These are phyloP conservation scores for Stenichneumon culpator DNA, from an alignment of 2,888 invertebrate genomes.

Conservation along the genomic window DNA sequence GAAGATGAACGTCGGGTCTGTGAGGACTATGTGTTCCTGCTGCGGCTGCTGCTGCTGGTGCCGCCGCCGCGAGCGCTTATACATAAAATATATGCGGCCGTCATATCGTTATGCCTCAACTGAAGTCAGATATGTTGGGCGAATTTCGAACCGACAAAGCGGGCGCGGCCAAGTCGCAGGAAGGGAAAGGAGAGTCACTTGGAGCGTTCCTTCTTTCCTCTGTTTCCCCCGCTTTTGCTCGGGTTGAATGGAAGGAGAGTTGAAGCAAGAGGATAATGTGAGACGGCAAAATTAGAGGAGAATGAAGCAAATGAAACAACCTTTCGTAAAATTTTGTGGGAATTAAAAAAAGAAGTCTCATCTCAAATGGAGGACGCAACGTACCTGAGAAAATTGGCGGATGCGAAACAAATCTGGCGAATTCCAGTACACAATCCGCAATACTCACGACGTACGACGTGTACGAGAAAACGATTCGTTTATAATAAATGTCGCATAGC, in stretches of 20 bases:
- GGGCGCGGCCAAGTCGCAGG: slow-evolving; percentile 58
- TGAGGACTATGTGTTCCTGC: slow-evolving; percentile 39
- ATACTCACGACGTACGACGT: slow-evolving; percentile 40
- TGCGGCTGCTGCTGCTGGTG: slow-evolving; percentile 51
- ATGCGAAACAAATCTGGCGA: background rate
- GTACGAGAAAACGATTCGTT: slow-evolving; percentile 56
- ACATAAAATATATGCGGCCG: slow-evolving; percentile 81
- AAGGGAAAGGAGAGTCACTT: slow-evolving; percentile 32
- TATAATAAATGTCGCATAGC: background rate
- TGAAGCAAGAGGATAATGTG: slow-evolving; percentile 8
- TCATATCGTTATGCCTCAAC: slow-evolving; percentile 82
- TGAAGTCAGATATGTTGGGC: slow-evolving; percentile 59
- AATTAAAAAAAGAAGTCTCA: background rate
- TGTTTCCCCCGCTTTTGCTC: slow-evolving; percentile 2
- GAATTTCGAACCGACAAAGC: slow-evolving; percentile 74
- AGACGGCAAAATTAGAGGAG: background rate
- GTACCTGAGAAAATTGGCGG: background rate
- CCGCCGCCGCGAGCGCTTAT: slow-evolving; percentile 72
- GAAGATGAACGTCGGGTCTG: slow-evolving; percentile 43
- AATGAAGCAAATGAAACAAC: background rate
- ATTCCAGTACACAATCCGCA: slow-evolving; percentile 55
- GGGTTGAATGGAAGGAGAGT: background rate
- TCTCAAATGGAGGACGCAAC: background rate
- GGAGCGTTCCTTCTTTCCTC: slow-evolving; percentile 11
- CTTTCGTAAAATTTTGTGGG: too few relatives aligned